Evolutionary conservation across 2,888 invertebrate genomes (phyloP), one percentile per base, ranked within the genome.

Genomic region (Subacronicta megacephala): DNA sequence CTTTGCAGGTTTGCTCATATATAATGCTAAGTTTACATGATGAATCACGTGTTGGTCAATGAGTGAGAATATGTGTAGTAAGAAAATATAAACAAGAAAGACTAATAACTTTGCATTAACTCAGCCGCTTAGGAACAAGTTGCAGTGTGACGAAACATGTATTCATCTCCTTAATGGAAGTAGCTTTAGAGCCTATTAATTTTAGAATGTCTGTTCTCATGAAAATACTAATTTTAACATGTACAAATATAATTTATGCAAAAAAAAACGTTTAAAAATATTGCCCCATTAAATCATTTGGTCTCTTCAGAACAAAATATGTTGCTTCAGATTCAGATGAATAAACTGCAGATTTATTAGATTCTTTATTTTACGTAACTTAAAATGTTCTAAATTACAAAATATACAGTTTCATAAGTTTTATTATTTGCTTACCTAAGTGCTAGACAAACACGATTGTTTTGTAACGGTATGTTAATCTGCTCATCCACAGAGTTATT

Each of bases 51-150:
- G 63, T 73, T 71, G 46, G 68, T 62, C 66, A 69, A 72, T 68
- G 49, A 62, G 54, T 68, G 54, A 62, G 60, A 46, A 65, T 53
- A 47, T 62, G 49, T 72, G 56, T 51, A 49, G 63, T 75, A 70
- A 72, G 63, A 75, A 75, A 75, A 72, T 67, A 52, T 56, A 59
- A 59, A 74, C 72, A 73, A 62, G 64, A 73, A 72, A 60, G 68
- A 60, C 68, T 71, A 72, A 75, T 72, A 75, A 69, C 69, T 66
- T 60, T 43, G 54, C 62, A 57, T 72, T 65, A 69, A 53, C 61
- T 60, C 60, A 63, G 63, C 31, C 9, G 55, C 55, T 47, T 68
- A 41, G 49, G 45, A 60, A 67, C 59, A 54, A 54, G 58, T 54
- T 53, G 53, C 37, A 46, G 29, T 75, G 72, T 75, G 72, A 60